Base-by-base conservation (phyloP, 2,888 invertebrate genomes). In the Agrotis puta region DNA sequence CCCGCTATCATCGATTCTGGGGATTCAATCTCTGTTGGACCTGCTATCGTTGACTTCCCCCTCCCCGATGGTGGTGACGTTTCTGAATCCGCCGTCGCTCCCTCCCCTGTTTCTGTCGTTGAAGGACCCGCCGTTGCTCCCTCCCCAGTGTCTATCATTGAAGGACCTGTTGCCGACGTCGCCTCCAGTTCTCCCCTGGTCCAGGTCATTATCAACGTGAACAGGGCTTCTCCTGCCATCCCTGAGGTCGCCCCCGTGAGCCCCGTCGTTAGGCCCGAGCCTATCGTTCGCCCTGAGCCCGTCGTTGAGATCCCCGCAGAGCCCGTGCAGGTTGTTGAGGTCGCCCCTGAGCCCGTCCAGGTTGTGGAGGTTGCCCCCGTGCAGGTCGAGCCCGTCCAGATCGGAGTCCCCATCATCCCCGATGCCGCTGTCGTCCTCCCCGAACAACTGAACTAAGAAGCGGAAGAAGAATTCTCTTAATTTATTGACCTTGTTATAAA, bases 171-270 rank as follows among this genome's bases (percentile, higher is more conserved):
- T 39, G 64, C 62, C 11, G 69, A 66, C 0, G 20, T 50, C 5
- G 39, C 63, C 9, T 68, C 63, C 53, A 66, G 67, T 57, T 43
- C 84, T 76, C 83, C 86, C 69, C 85, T 89, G 39, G 84, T 88
- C 54, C 87, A 88, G 77, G 88, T 89, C 77, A 88, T 88, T 69
- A 48, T 89, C 70, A 89, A 88, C 82, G 80, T 88, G 70, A 83
- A 83, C 75, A 80, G 83, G 33, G 77, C 77, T 11, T 39, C 39
- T 11, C 39, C 39, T 11, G 11, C 11, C 9, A 11, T 39, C 11
- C 39, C 39, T 11, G 39, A 39, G 9, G 39, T 39, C 4, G 39
- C 11, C 39, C 39, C 39, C 39, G 39, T 39, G 39, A 39, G 39
- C 11, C 39, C 39, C 39, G 39, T 39, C 27, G 39, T 39, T 11